Percentiles rank a stretch among this genome's conserved stretches.
Conservation (phyloP, 2,113 vertebrate species). For the Condylura cristata region DNA sequence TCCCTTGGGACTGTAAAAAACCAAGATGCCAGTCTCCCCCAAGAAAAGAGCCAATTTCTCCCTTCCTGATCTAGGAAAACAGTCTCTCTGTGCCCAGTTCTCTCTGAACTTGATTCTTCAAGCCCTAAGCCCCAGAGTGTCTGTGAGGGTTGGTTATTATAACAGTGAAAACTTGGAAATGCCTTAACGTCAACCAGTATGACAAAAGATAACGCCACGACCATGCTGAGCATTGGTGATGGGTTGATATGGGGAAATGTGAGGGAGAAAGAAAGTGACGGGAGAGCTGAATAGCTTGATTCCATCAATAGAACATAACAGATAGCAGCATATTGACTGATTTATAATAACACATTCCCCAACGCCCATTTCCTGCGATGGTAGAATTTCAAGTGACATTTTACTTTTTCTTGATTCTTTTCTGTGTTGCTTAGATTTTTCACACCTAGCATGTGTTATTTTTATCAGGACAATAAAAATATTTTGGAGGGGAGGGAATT, state of each 20-base stretch:
- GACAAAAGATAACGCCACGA: background rate
- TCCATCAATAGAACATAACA: background rate
- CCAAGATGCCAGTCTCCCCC: background rate
- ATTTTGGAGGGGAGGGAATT: background rate
- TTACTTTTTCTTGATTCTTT: background rate
- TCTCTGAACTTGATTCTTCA: background rate
- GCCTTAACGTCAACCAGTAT: background rate
- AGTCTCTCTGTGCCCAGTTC: background rate
- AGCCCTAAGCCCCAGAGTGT: background rate
- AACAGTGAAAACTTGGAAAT: background rate
- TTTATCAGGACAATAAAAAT: slow-evolving; percentile 32
- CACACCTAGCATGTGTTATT: background rate
- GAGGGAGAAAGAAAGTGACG: background rate
- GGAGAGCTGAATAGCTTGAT: accelerated
- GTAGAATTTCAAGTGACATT: background rate
- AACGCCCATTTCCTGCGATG: background rate
- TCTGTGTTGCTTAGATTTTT: background rate
- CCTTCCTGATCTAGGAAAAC: background rate
- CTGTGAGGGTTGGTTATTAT: background rate
- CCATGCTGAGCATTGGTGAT: background rate
- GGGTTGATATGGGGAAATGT: background rate
- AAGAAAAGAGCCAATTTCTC: background rate
- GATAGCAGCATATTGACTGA: background rate
- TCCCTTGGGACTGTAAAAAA: background rate
- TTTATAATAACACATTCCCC: background rate